These are phyloP conservation scores for Patella caerulea DNA, from an alignment of 2,888 invertebrate genomes.

Conservation along the genomic window DNA sequence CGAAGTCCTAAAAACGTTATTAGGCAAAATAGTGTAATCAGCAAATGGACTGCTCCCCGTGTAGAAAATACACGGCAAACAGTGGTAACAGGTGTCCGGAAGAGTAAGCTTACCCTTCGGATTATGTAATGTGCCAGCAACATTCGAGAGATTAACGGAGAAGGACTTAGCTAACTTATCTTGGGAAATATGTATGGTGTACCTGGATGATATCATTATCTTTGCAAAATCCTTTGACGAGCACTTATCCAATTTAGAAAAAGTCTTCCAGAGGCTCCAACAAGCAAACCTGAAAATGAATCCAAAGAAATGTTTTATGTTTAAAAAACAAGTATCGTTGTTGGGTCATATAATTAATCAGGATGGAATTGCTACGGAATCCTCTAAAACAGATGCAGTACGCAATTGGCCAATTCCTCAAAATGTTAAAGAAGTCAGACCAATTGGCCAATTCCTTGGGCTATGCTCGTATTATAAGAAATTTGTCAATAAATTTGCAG, in stretches of 20 bases:
- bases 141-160: no score
- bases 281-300: constrained; percentile 5
- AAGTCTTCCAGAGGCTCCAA: neutral
- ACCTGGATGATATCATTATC: neutral
- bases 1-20: no score
- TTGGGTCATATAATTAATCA: neutral
- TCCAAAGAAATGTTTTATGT: neutral
- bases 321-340: neutral
- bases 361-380: neutral
- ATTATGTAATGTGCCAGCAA: no score
- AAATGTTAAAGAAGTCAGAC: neutral
- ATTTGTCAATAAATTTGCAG: constrained; percentile 5
- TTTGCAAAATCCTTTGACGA: neutral
- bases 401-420: neutral
- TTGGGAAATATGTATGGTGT: no score
- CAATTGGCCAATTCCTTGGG: neutral
- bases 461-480: neutral
- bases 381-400: neutral
- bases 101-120: no score
- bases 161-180: no score
- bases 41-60: no score
- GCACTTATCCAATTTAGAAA: neutral
- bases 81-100: no score
- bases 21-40: no score
- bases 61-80: no score